Base-by-base conservation (phyloP, 2,888 invertebrate genomes). In the Hipparchia semele region DNA sequence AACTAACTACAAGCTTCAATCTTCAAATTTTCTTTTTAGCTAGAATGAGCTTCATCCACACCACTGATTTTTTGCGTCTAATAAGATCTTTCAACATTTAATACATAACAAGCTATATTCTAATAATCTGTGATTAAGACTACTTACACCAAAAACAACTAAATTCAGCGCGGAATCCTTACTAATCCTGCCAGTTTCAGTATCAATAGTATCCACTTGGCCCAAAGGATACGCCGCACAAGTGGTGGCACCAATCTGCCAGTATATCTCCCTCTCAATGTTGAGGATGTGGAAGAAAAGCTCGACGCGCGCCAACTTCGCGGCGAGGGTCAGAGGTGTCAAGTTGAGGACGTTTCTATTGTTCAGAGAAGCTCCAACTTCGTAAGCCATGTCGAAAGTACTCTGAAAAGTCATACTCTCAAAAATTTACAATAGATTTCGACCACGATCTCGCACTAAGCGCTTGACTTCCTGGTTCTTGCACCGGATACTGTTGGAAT, bases 231-330 rank as follows among this genome's bases (percentile, higher is more conserved):
- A 99, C 0, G 99, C 99, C 0, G 99, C 99, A 87, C 99, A 99
- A 0, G 99, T 99, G 5, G 99, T 98, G 76, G 98, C 97, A 0
- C 98, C 98, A 79, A 98, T 97, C 87, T 99, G 98, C 99, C 99
- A 99, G 87, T 99, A 99, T 79, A 99, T 98, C 92, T 99, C 99
- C 51, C 99, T 92, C 86, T 99, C 99, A 76, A 99, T 97, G 89
- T 99, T 99, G 84, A 99, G 94, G 79, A 99, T 99, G 84, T 99
- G 99, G 84, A 99, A 98, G 90, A 99, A 99, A 95, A 99, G 97
- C 88, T 99, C 99, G 33, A 98, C 97, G 65, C 98, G 95, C 0
- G 98, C 99, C 79, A 99, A 90, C 88, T 98, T 98, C 0, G 99
- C 99, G 0, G 99, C 97, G 79, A 99, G 87, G 0, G 99, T 99